Evolutionary conservation across 2,888 invertebrate genomes (phyloP).

Genomic region (Meteorus cinctellus): DNA sequence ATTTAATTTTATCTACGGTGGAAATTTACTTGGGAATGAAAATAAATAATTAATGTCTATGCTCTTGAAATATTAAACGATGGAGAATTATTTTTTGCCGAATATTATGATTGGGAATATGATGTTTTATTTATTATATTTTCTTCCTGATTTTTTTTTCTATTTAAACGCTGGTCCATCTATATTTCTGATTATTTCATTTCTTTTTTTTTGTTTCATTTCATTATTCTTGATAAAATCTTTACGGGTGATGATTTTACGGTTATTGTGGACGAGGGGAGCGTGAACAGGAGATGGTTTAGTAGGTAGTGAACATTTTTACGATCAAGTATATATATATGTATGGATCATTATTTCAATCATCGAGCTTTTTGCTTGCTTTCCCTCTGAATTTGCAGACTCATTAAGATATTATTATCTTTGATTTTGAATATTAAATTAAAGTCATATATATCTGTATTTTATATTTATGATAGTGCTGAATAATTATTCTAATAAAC

Average conservation of each 20-base stretch:
- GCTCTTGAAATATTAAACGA: no score
- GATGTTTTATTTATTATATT: no score
- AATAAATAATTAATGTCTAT: no score
- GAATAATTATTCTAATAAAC: no score
- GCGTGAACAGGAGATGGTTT: background rate
- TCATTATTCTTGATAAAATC: conserved; percentile 12
- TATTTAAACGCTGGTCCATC: background rate
- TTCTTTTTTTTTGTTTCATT: background rate
- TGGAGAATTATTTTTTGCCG: no score
- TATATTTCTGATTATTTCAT: background rate
- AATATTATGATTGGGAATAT: no score
- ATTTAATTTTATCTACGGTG: no score
- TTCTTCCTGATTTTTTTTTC: background rate
- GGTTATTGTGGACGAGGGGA: background rate
- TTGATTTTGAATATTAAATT: background rate
- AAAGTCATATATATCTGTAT: background rate
- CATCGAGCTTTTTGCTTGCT: background rate
- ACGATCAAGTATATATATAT: background rate
- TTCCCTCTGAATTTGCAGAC: background rate
- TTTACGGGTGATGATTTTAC: background rate
- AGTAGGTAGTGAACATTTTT: background rate
- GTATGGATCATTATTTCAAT: background rate
- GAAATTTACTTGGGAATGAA: no score
- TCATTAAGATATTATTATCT: background rate
- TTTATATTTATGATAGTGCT: background rate